Evolutionary conservation across 2,888 invertebrate genomes (phyloP).

Genomic region (Cynaeus angustus): DNA sequence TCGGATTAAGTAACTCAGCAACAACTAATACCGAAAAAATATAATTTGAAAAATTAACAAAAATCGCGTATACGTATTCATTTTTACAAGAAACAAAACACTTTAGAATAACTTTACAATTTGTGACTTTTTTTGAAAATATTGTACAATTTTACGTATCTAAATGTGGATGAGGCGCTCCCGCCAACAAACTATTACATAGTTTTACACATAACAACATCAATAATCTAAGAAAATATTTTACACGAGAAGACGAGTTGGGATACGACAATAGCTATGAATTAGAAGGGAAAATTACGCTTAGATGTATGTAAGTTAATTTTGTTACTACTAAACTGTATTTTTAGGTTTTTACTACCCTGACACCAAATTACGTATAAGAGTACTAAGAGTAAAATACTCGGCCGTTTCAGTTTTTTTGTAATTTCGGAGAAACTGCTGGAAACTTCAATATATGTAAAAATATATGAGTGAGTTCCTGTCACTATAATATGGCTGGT

Average conservation of each 20-base stretch:
- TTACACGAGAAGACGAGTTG: conserved; percentile 65
- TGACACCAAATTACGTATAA: conserved; percentile 93
- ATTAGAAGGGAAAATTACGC: conserved; percentile 52
- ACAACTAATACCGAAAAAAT: conserved; percentile 44
- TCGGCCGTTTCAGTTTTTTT: conserved; percentile 70
- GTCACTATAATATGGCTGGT: conserved; percentile 58
- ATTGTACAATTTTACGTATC: conserved; percentile 73
- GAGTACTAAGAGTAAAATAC: conserved; percentile 79
- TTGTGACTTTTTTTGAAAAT: conserved; percentile 63
- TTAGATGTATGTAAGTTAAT: conserved; percentile 58
- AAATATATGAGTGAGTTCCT: conserved; percentile 59
- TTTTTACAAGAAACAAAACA: conserved; percentile 65
- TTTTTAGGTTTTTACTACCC: conserved; percentile 77
- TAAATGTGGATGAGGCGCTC: conserved; percentile 64
- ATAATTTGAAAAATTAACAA: conserved; percentile 53
- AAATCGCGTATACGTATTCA: conserved; percentile 66
- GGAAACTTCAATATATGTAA: conserved; percentile 53
- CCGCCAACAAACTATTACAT: conserved; percentile 62
- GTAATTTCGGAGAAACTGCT: conserved; percentile 47
- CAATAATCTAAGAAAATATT: conserved; percentile 67
- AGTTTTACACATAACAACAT: conserved; percentile 68
- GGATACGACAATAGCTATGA: conserved; percentile 60
- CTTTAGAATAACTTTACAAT: conserved; percentile 63
- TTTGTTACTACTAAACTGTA: conserved; percentile 65
- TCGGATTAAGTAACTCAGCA: conserved; percentile 44